These are phyloP conservation scores for Philaethria dido DNA, from an alignment of 2,888 invertebrate species.

Conservation along the genomic window DNA sequence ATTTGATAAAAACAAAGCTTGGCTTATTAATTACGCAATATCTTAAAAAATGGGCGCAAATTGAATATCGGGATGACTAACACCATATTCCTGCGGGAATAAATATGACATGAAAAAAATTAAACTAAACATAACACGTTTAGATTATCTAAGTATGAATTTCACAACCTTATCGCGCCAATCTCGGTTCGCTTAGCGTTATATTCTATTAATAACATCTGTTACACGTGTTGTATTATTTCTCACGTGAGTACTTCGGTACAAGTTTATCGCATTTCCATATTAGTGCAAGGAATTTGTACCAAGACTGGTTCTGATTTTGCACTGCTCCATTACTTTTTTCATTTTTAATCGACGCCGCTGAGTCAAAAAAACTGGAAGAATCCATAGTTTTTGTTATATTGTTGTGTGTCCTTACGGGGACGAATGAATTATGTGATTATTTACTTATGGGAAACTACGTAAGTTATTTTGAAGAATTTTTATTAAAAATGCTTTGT, in stretches of 20 bases:
- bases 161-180: neutral
- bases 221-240: constrained; percentile 6
- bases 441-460: neutral
- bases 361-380: neutral
- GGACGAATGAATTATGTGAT: neutral
- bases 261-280: constrained; percentile 13
- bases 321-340: constrained; percentile 1
- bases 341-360: neutral
- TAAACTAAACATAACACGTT: no score
- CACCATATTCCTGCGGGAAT: no score
- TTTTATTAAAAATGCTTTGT: neutral
- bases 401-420: neutral
- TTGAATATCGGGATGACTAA: no score
- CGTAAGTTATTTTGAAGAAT: neutral
- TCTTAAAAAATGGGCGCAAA: no score
- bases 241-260: neutral
- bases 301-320: constrained; percentile 6
- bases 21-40: no score
- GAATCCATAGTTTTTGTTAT: constrained; percentile 9
- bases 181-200: constrained; percentile 5
- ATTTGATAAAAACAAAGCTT: no score
- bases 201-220: constrained; percentile 13
- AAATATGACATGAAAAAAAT: no score
- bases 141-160: neutral
- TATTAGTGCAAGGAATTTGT: constrained; percentile 19